Percentiles rank a stretch among this genome's conserved stretches.
These are phyloP conservation scores for Grantiella picta DNA, from an alignment of 2,113 vertebrate species.

Conservation along the genomic window DNA sequence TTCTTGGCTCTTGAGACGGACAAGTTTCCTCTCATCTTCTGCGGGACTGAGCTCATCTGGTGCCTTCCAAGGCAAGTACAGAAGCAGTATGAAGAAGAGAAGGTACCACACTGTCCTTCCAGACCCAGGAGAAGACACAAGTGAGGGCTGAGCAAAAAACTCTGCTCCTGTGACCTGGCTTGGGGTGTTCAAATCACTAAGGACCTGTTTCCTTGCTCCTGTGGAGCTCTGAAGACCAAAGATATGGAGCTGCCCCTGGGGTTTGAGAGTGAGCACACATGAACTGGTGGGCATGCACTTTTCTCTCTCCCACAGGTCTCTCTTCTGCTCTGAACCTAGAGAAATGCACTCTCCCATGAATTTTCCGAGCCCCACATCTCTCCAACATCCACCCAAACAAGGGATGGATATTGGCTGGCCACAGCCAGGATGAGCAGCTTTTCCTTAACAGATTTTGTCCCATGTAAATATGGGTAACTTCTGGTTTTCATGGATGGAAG, in stretches of 20 bases:
- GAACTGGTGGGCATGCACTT: fast-evolving
- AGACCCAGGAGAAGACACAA: background rate
- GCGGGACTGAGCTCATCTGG: background rate
- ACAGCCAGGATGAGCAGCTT: background rate
- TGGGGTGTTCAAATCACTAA: background rate
- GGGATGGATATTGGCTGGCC: background rate
- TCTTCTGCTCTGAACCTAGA: background rate
- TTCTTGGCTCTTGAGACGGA: background rate
- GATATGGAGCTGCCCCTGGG: background rate
- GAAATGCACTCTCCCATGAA: background rate
- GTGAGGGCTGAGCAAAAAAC: background rate
- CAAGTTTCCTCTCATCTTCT: background rate
- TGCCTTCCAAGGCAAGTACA: background rate
- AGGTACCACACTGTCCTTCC: background rate
- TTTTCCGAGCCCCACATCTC: background rate
- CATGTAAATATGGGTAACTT: background rate
- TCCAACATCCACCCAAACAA: background rate
- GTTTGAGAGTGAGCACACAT: background rate
- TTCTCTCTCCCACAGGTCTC: background rate
- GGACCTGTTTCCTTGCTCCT: background rate
- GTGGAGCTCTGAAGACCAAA: background rate
- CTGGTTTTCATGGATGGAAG: background rate
- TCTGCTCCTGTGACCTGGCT: background rate
- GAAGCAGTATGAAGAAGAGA: background rate
- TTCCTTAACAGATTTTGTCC: fast-evolving